Percentiles rank a stretch among this genome's conserved stretches.
These are phyloP conservation scores for Himantopus leucocephalus DNA, from an alignment of 2,113 vertebrate species.

Conservation along the genomic window DNA sequence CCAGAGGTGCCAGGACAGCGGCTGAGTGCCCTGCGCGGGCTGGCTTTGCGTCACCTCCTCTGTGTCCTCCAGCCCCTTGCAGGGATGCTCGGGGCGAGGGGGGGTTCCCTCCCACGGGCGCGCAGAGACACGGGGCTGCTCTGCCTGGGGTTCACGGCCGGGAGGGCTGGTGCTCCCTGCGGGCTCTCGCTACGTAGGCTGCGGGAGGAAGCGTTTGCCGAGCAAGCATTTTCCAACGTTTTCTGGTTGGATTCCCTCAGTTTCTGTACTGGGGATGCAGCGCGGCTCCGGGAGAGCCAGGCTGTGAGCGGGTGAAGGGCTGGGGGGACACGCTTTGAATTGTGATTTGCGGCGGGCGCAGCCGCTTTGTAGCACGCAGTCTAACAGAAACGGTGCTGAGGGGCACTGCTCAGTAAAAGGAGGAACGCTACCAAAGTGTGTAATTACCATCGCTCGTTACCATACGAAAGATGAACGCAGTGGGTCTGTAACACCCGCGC, in stretches of 20 bases:
- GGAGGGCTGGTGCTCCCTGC: rapidly evolving
- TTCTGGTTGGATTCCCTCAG: background rate
- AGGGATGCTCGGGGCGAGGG: rapidly evolving
- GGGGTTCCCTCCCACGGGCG: background rate
- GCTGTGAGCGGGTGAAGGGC: background rate
- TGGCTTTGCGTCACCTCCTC: background rate
- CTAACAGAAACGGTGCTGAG: background rate
- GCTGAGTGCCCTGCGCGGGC: rapidly evolving
- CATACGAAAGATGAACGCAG: rapidly evolving
- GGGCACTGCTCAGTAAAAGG: background rate
- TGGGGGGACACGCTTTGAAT: background rate
- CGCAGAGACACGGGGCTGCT: background rate
- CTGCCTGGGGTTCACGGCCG: background rate
- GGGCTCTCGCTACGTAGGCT: rapidly evolving
- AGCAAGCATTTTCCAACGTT: background rate
- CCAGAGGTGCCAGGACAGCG: background rate
- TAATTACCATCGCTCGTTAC: background rate
- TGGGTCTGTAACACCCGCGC: background rate
- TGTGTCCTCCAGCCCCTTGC: background rate
- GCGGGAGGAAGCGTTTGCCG: background rate
- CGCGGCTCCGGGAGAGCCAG: background rate
- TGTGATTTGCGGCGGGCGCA: background rate
- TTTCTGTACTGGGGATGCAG: background rate
- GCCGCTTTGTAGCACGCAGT: rapidly evolving
- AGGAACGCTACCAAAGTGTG: background rate